Conservation (phyloP, 2,113 vertebrate genomes). For the Gopherus evgoodei region DNA sequence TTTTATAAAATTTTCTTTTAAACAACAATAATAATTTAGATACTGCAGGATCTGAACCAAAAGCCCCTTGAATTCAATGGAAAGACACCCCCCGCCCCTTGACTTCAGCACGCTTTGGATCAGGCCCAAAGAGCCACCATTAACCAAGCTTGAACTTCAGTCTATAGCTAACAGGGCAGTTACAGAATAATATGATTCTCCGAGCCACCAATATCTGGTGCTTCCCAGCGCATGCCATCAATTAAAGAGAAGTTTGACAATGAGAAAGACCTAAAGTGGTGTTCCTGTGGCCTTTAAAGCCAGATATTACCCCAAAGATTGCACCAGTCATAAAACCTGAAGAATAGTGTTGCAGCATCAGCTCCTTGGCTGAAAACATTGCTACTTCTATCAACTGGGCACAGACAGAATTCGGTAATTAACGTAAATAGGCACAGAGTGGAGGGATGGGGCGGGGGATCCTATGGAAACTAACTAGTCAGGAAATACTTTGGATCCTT, state of each 20-base stretch:
- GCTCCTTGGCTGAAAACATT: neutral
- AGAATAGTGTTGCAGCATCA: neutral
- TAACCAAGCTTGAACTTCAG: neutral
- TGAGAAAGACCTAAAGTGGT: rapidly evolving
- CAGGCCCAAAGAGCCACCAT: neutral
- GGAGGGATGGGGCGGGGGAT: neutral
- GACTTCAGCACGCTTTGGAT: neutral
- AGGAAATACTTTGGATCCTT: neutral
- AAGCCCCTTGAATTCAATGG: neutral
- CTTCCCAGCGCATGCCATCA: neutral
- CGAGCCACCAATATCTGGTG: neutral
- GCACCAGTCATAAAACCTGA: neutral
- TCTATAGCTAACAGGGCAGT: neutral
- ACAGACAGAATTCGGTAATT: neutral
- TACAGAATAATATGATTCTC: neutral
- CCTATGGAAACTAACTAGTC: neutral
- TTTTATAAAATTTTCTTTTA: neutral
- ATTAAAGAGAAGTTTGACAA: neutral
- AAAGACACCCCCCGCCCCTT: neutral
- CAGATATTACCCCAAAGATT: neutral
- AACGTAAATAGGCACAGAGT: neutral
- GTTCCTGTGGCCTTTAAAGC: neutral
- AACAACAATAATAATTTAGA: neutral
- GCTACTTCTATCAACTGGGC: neutral
- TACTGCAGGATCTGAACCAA: neutral